phyloP scores from a whole-genome alignment of 2,113 vertebrate species.

The Pelecanus crispus region DNA sequence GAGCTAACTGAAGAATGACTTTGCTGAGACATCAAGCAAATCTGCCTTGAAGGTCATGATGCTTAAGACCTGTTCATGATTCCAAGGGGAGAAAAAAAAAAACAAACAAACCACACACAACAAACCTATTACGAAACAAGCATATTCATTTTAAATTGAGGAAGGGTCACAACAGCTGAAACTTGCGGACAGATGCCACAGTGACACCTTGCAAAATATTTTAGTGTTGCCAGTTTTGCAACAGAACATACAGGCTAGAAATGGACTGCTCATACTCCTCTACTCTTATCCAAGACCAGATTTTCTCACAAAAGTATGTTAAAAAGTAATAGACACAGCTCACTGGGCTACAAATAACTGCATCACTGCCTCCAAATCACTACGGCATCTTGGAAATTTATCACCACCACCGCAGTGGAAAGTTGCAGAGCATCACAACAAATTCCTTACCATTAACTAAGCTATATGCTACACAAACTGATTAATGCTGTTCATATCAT shows the following conservation, averaged over 20 bases:
- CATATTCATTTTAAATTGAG: background rate
- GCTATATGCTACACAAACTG: background rate
- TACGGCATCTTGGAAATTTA: background rate
- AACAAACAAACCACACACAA: too few species aligned
- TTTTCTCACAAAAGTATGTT: background rate
- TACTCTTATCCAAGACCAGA: background rate
- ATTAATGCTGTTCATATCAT: background rate
- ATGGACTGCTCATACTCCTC: background rate
- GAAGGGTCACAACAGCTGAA: background rate
- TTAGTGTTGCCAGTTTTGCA: background rate
- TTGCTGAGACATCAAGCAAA: background rate
- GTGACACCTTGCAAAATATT: background rate
- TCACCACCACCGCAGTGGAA: background rate
- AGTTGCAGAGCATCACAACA: background rate
- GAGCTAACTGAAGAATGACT: background rate
- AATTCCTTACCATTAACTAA: background rate
- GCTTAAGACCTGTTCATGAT: background rate
- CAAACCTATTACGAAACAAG: background rate
- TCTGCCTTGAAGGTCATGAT: background rate
- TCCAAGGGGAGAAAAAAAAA: background rate
- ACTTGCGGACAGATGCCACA: background rate
- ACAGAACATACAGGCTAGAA: background rate
- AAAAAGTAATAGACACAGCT: background rate
- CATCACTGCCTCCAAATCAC: background rate
- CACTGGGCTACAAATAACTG: background rate